These are phyloP conservation scores for Acanthopleura granulata DNA, from an alignment of 2,888 invertebrate genomes.

Conservation along the genomic window DNA sequence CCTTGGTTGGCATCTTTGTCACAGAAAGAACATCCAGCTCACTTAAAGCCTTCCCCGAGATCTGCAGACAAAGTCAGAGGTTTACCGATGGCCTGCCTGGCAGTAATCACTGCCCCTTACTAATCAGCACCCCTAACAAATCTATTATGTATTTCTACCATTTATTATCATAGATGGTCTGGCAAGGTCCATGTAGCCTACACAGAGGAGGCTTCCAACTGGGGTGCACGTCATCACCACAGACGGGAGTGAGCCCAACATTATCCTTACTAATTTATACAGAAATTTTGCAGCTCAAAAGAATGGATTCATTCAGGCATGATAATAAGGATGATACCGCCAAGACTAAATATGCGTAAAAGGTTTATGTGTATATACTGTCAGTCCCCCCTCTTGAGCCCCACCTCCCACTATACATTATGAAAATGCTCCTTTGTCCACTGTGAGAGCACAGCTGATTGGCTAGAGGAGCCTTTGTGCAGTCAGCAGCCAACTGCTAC, in stretches of 20 bases:
- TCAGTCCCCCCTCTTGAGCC: background rate
- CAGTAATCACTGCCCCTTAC: background rate
- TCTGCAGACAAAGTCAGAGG: background rate
- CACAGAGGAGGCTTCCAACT: background rate
- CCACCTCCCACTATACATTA: slow-evolving; percentile 4
- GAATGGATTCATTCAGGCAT: background rate
- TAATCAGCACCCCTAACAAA: slow-evolving; percentile 15
- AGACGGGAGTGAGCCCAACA: background rate
- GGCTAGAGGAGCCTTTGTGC: background rate
- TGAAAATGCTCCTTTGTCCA: slow-evolving; percentile 17
- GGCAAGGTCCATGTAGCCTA: background rate
- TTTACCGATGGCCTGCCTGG: background rate
- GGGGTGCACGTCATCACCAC: background rate
- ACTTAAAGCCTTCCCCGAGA: background rate
- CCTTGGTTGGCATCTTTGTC: slow-evolving; percentile 14
- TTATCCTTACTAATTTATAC: too few species aligned
- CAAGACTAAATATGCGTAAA: too few species aligned
- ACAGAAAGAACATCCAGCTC: background rate
- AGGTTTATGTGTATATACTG: background rate
- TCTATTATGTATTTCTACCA: slow-evolving; percentile 14
- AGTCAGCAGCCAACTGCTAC: slow-evolving; percentile 10
- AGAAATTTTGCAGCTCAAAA: too few species aligned
- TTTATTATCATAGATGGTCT: slow-evolving; percentile 15
- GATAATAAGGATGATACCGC: too few species aligned
- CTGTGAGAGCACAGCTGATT: slow-evolving; percentile 11